A percentile compares a stretch with the other conserved stretches of the same genome.
These are phyloP conservation scores for Sminthurinus aureus DNA, from an alignment of 2,888 invertebrate species.

Conservation along the genomic window DNA sequence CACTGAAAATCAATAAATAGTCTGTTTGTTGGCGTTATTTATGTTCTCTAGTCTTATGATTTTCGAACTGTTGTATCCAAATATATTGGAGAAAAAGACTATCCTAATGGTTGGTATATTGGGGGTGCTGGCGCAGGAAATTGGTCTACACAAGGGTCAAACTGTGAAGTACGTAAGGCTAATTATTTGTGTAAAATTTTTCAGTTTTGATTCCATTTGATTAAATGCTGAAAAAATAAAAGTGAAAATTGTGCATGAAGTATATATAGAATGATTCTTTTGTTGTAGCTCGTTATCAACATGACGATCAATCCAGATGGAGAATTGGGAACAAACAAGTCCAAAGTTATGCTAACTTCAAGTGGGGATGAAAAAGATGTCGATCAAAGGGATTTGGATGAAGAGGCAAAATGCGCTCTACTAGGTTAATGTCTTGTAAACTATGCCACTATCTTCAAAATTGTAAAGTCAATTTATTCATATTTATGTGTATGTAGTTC, in stretches of 20 bases:
- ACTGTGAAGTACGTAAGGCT: constrained; percentile 50
- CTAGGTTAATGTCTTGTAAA: constrained; percentile 50
- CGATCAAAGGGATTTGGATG: constrained; percentile 40
- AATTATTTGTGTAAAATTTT: background rate
- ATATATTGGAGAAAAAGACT: constrained; percentile 46
- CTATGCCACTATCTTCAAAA: no score
- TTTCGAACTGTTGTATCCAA: constrained; percentile 47
- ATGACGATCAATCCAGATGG: constrained; percentile 69
- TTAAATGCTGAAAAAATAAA: background rate
- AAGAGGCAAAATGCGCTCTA: constrained; percentile 47
- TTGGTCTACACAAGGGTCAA: constrained; percentile 47
- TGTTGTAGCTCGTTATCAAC: constrained; percentile 78
- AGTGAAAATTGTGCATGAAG: constrained; percentile 19
- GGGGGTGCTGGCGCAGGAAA: constrained; percentile 55
- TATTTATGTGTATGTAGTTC: background rate
- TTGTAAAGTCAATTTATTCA: no score
- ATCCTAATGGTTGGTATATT: constrained; percentile 54
- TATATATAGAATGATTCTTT: no score
- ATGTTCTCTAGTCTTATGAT: constrained; percentile 49
- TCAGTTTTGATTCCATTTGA: background rate
- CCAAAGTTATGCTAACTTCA: constrained; percentile 51
- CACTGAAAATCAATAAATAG: no score
- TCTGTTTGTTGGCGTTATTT: no score
- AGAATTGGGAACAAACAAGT: constrained; percentile 62
- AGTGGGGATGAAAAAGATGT: constrained; percentile 50